These are phyloP conservation scores for Synergus itoensis DNA, from an alignment of 2,888 invertebrate species.

Conservation along the genomic window DNA sequence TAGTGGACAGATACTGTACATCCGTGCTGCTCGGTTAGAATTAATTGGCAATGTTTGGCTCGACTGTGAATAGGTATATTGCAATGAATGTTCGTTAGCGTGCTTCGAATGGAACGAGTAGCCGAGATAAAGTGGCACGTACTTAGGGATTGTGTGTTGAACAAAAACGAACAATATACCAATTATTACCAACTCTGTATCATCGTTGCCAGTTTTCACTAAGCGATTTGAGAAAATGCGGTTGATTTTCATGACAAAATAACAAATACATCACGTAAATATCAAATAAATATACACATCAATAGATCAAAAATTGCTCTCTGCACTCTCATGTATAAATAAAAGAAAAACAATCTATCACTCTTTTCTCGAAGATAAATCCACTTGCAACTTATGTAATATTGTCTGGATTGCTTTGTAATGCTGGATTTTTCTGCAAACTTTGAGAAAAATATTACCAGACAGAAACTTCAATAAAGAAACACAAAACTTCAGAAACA, in stretches of 20 bases:
- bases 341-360: background rate
- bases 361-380: background rate
- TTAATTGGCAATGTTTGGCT: constrained; percentile 73
- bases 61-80: constrained; percentile 61
- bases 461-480: background rate
- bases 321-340: background rate
- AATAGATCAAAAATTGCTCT: background rate
- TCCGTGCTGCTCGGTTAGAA: constrained; percentile 66
- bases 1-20: constrained; percentile 69
- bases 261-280: background rate
- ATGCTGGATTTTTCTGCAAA: background rate
- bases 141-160: constrained; percentile 55
- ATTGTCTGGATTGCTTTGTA: background rate
- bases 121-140: constrained; percentile 60
- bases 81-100: constrained; percentile 69
- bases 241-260: background rate
- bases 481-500: constrained; percentile 7
- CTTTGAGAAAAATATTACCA: constrained; percentile 1
- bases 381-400: background rate
- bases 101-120: constrained; percentile 57
- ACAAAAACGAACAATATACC: constrained; percentile 57
- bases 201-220: constrained; percentile 9
- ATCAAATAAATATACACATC: no score
- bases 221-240: constrained; percentile 8
- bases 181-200: constrained; percentile 27